phyloP scores from a whole-genome alignment of 2,888 invertebrate genomes.

The Tricholauxania praeusta region DNA sequence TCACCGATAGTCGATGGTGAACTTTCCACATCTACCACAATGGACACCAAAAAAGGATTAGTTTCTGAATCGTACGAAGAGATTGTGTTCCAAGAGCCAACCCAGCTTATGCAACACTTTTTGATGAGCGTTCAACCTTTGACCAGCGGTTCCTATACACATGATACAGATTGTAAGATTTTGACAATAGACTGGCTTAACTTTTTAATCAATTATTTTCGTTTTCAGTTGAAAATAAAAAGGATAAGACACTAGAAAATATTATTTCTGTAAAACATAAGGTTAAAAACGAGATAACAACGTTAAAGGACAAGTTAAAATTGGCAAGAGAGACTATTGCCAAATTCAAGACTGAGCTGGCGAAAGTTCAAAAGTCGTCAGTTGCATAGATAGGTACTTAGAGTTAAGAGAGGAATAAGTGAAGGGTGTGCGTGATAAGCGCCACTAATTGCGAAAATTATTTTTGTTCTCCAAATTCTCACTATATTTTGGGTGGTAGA shows the following conservation, averaged over 20 bases:
- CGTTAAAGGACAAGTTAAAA: conserved; percentile 87
- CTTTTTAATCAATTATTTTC: not conserved
- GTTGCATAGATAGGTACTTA: conserved; percentile 35
- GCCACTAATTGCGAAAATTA: too few relatives aligned
- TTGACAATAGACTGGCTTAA: not conserved
- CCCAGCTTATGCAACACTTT: conserved; percentile 90
- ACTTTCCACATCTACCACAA: conserved; percentile 56
- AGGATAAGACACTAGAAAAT: conserved; percentile 81
- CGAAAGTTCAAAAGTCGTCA: conserved; percentile 63
- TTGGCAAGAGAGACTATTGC: conserved; percentile 87
- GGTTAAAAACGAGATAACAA: conserved; percentile 83
- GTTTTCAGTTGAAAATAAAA: conserved; percentile 86
- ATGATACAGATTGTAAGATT: conserved; percentile 89
- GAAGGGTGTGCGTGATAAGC: too few relatives aligned
- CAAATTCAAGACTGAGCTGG: conserved; percentile 83
- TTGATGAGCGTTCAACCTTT: conserved; percentile 82
- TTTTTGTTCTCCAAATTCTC: too few relatives aligned
- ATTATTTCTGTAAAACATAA: conserved; percentile 85
- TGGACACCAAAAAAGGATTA: conserved; percentile 77
- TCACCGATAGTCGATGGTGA: conserved; percentile 73
- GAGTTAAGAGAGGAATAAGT: not conserved
- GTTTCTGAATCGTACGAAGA: conserved; percentile 97
- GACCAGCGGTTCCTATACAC: conserved; percentile 80
- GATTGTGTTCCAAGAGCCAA: conserved; percentile 93
- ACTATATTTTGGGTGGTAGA: too few relatives aligned